phyloP scores from a whole-genome alignment of 2,113 vertebrate species.

The Pseudorhombus dupliciocellatus region DNA sequence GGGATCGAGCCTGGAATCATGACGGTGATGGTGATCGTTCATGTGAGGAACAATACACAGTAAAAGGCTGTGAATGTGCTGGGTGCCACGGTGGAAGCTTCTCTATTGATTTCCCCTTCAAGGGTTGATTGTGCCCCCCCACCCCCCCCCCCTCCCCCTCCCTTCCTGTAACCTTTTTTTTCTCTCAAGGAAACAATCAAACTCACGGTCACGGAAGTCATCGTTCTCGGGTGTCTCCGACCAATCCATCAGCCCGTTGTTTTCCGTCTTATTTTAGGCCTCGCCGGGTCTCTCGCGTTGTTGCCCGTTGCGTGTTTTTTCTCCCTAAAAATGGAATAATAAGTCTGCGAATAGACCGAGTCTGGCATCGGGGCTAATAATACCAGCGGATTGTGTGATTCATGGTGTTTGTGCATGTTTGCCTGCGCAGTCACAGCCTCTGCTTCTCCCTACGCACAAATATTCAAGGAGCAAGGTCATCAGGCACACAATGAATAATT shows the following conservation, averaged over 20 bases:
- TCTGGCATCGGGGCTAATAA: slow-evolving; percentile 50
- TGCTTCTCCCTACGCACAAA: slow-evolving; percentile 18
- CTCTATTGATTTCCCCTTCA: slow-evolving; percentile 25
- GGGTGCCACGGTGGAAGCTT: slow-evolving; percentile 20
- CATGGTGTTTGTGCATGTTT: slow-evolving; percentile 40
- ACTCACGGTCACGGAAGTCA: slow-evolving; percentile 76
- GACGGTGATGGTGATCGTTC: slow-evolving; percentile 3
- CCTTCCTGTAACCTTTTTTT: slow-evolving; percentile 76
- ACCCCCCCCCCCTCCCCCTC: slow-evolving; percentile 2
- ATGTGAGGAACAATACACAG: slow-evolving; percentile 10
- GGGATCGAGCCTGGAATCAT: slow-evolving; percentile 7
- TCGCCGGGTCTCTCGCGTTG: slow-evolving; percentile 49
- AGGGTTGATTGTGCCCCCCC: slow-evolving; percentile 7
- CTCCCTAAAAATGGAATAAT: slow-evolving; percentile 67
- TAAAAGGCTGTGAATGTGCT: background rate
- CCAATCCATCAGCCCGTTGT: slow-evolving; percentile 71
- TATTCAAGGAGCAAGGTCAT: slow-evolving; percentile 28
- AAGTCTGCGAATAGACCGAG: slow-evolving; percentile 44
- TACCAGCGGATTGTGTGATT: slow-evolving; percentile 58
- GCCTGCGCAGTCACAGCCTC: background rate
- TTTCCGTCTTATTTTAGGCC: slow-evolving; percentile 73
- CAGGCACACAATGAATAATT: slow-evolving; percentile 50
- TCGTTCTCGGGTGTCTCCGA: slow-evolving; percentile 76
- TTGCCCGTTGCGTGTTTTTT: slow-evolving; percentile 54
- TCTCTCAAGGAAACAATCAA: slow-evolving; percentile 78